Evolutionary conservation across 2,888 invertebrate genomes (phyloP), one percentile per base, ranked within the genome.

Genomic region (Andrena camellia): DNA sequence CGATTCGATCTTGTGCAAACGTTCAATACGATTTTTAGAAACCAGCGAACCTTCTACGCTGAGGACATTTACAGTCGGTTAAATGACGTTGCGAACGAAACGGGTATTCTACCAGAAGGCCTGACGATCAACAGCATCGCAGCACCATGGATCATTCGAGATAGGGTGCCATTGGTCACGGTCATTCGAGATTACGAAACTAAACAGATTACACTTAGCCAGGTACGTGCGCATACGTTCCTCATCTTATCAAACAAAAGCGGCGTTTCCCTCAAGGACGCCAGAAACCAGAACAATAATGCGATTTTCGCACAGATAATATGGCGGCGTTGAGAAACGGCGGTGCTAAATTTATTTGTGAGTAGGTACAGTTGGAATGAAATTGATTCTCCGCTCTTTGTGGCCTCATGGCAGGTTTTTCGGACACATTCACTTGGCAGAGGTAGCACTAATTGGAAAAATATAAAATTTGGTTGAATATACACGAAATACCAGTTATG

Each of bases 61-160:
- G 96, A 97, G 84, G 97, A 98, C 89, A 96, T 98, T 75, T 98
- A 98, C 97, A 95, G 95, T 63, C 95, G 96, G 0, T 92, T 98
- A 60, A 97, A 97, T 48, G 95, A 95, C 67, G 96, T 96, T 80
- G 97, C 97, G 0, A 94, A 95, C 67, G 94, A 95, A 59, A 94
- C 94, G 0, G 92, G 94, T 50, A 83, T 83, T 70, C 93, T 97
- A 0, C 95, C 96, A 59, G 87, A 92, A 0, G 93, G 95, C 10
- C 94, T 96, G 63, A 96, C 96, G 74, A 95, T 97, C n/a, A 95
- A 95, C 85, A 96, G 96, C 59, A 96, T 98, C 50, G 97, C 97
- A 1, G 96, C 96, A 52, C 96, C 97, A 17, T 98, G 98, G 98
- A 97, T 97, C 23, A 96, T 96, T 17, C 97, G 97, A 92, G 97